Conservation (phyloP, 2,113 vertebrate genomes). For the Antigone vipio region DNA sequence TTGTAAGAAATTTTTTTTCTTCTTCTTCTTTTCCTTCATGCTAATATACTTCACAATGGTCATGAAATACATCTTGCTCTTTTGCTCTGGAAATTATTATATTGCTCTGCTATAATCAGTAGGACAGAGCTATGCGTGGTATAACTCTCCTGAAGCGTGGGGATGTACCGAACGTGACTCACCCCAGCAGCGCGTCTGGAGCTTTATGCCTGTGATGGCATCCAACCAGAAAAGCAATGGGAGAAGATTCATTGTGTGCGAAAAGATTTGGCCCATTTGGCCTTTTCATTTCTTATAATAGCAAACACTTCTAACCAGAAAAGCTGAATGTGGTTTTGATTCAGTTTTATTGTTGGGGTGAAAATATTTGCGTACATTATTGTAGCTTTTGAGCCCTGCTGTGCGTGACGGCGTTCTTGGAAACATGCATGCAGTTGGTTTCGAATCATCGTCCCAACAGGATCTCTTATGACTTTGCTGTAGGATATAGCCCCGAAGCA, state of each 20-base stretch:
- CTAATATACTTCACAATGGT: background rate
- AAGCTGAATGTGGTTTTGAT: slow-evolving; percentile 44
- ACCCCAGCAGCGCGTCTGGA: background rate
- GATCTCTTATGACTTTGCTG: background rate
- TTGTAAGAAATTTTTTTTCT: background rate
- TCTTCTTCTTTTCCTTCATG: background rate
- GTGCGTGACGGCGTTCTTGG: background rate
- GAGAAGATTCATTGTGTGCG: slow-evolving; percentile 36
- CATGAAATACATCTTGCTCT: slow-evolving; percentile 1
- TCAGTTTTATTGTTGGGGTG: slow-evolving; percentile 42
- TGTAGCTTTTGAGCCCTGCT: slow-evolving; percentile 23
- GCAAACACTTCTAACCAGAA: slow-evolving; percentile 34
- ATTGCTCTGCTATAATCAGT: background rate
- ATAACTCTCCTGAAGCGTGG: background rate
- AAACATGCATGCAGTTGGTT: accelerated
- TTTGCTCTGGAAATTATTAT: slow-evolving; percentile 48
- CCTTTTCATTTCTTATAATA: slow-evolving; percentile 35
- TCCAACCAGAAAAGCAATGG: slow-evolving; percentile 13
- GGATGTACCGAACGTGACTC: slow-evolving; percentile 17
- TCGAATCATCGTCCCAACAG: background rate
- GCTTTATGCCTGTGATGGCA: slow-evolving; percentile 23
- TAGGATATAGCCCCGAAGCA: background rate
- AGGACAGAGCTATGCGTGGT: background rate
- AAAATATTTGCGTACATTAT: slow-evolving; percentile 14
- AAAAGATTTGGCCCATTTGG: slow-evolving; percentile 33